Evolutionary conservation across 2,888 invertebrate genomes (phyloP), one percentile per base, ranked within the genome.

Genomic region (Eupithecia vulgata): DNA sequence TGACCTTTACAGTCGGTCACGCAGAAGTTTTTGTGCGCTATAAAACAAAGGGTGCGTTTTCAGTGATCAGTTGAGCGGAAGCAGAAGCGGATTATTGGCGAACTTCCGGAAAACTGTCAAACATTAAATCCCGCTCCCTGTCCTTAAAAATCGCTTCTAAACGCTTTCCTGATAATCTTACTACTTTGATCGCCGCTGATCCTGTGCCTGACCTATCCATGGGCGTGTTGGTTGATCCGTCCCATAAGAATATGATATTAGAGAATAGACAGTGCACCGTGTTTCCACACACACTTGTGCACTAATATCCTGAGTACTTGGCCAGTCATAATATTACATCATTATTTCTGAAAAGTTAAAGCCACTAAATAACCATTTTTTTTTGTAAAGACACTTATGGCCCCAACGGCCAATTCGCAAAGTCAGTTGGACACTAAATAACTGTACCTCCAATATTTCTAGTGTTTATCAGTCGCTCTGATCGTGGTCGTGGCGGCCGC

Each of bases 381-480:
- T 45, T 45, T 17, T 45, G 17, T 45, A 6, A 5, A 1, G 15
- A 45, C 15, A 45, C 15, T 5, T 15, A 4, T 40, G 30, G 30
- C 30, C 4, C 30, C 2, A 30, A 3, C 12, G 40, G 40, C 12
- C 1, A 12, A 40, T 13, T 13, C 40, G 40, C 12, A 4, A n/a
- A 40, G 40, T 40, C 40, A 12, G 40, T 2, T 12, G 7, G 17
- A 48, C n/a, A 48, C 1, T 21, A 52, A 52, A 21, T 21, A 52
- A 17, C 21, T 21, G 48, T 48, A 48, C 7, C 21, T 21, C 3
- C 1, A 35, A 62, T 72, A 35, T 35, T 81, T 78, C 13, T 80
- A 90, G 90, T 78, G 87, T 67, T 78, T 86, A 40, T 81, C 82
- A 61, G 72, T 82, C 62, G 76, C 88, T 17, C 83, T 85, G 21